These are phyloP conservation scores for Conchocele bisecta DNA, from an alignment of 2,888 invertebrate genomes.

Conservation along the genomic window DNA sequence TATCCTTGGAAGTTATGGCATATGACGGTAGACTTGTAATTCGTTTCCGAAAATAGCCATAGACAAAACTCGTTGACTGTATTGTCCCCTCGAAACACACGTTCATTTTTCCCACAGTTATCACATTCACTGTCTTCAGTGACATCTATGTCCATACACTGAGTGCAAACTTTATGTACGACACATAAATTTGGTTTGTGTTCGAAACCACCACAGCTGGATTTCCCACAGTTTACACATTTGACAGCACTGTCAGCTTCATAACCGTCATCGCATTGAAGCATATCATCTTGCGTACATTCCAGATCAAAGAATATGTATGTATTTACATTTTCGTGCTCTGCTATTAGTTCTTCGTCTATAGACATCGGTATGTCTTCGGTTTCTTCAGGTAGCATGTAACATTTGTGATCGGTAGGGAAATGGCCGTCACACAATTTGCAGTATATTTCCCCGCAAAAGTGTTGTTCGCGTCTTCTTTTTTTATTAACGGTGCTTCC, in stretches of 20 bases:
- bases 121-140: neutral
- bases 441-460: neutral
- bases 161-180: neutral
- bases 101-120: neutral
- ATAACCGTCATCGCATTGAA: conserved; percentile 2
- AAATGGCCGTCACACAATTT: neutral
- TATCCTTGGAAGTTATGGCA: conserved; percentile 57
- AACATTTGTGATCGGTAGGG: conserved; percentile 3
- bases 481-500: neutral
- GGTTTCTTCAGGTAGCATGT: neutral
- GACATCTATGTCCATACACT: neutral
- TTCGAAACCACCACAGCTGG: neutral
- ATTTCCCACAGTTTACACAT: conserved; percentile 3
- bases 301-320: conserved; percentile 2
- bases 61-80: conserved; percentile 35
- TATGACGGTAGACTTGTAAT: conserved; percentile 34
- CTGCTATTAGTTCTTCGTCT: too few relatives aligned
- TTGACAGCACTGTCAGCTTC: neutral
- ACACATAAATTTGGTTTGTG: conserved; percentile 8
- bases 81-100: neutral
- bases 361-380: too few relatives aligned
- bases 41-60: conserved; percentile 50
- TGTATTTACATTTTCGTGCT: neutral
- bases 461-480: neutral
- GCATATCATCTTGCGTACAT: neutral